phyloP scores from a whole-genome alignment of 1,140 invertebrate species.

The Schlechtendalia chinensis region DNA sequence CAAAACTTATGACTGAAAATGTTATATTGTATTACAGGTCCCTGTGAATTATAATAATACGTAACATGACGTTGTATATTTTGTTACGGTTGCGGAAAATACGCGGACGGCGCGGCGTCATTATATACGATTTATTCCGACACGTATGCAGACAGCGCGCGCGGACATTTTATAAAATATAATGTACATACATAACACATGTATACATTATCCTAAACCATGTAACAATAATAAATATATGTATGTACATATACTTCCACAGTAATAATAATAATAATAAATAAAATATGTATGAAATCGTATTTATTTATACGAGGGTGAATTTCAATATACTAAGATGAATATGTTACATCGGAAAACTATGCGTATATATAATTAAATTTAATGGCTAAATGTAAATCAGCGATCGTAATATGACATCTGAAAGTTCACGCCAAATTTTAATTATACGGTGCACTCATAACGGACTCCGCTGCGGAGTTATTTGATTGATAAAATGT shows the following conservation, averaged over 20 bases:
- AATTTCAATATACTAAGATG: conserved; percentile 25
- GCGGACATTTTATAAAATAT: background rate
- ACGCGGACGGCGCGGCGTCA: background rate
- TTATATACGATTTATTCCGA: background rate
- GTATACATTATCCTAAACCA: background rate
- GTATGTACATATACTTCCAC: background rate
- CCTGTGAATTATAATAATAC: background rate
- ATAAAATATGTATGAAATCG: conserved; percentile 16
- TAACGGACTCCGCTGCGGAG: no score
- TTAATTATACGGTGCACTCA: background rate
- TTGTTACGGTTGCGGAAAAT: background rate
- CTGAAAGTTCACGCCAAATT: no score
- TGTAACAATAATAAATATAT: background rate
- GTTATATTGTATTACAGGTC: conserved; percentile 27
- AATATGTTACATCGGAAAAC: conserved; percentile 32
- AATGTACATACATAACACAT: background rate
- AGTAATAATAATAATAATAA: no score
- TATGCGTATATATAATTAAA: background rate
- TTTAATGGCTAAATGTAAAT: conserved; percentile 3
- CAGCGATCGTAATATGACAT: background rate
- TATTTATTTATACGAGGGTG: background rate
- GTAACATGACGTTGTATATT: background rate
- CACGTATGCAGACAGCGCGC: background rate
- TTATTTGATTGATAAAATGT: background rate
- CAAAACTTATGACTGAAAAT: conserved; percentile 15